Percentiles rank a stretch among this genome's conserved stretches.
Conservation (phyloP, 2,888 invertebrate species). For the Agrochola lota region DNA sequence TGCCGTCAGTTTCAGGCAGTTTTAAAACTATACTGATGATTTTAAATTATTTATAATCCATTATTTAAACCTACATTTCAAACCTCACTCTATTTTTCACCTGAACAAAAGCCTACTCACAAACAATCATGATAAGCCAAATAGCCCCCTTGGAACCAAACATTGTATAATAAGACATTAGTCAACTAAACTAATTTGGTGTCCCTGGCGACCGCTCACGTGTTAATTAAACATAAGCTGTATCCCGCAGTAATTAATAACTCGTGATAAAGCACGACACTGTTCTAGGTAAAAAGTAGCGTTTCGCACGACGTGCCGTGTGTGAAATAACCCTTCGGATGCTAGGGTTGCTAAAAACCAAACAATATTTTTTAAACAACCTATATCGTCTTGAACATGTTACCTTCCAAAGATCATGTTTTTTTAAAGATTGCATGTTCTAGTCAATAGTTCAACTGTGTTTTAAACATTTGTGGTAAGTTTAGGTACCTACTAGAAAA, state of each 20-base stretch:
- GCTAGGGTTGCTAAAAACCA: constrained; percentile 50
- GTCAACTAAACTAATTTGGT: constrained; percentile 61
- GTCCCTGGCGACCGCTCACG: constrained; percentile 56
- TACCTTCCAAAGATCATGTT: neutral
- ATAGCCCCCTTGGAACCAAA: constrained; percentile 18
- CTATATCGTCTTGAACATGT: too few relatives aligned
- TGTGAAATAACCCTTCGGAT: constrained; percentile 39
- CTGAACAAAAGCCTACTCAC: constrained; percentile 9
- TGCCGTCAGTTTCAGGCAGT: too few relatives aligned
- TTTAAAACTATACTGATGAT: too few relatives aligned
- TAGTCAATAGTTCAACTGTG: neutral
- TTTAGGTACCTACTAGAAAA: neutral
- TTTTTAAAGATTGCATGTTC: neutral
- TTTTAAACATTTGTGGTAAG: neutral
- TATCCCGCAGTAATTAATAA: constrained; percentile 62
- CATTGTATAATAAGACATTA: constrained; percentile 29
- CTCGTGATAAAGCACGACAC: constrained; percentile 56
- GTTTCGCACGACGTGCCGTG: constrained; percentile 60
- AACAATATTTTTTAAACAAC: neutral
- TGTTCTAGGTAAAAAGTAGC: constrained; percentile 52
- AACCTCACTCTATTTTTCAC: too few relatives aligned
- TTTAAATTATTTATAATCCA: too few relatives aligned
- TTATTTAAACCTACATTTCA: neutral
- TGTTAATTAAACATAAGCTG: constrained; percentile 65
- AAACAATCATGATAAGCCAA: constrained; percentile 13